Conservation (phyloP, 1,140 invertebrate genomes). For the Drosophila obscura region DNA sequence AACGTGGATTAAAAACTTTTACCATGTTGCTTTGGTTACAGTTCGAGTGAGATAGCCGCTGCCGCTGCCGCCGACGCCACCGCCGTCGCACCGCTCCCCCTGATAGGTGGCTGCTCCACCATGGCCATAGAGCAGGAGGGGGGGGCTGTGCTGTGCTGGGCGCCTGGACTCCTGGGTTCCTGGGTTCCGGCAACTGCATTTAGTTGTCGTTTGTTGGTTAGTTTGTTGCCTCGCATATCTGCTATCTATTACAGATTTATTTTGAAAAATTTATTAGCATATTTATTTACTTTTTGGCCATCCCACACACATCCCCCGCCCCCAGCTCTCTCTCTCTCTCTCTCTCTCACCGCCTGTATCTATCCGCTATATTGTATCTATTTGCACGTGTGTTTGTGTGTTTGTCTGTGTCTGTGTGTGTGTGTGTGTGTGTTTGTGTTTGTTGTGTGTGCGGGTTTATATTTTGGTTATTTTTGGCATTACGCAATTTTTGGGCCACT, state of each 20-base stretch:
- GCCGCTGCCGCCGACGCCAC: too few species aligned
- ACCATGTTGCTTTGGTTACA: conserved; percentile 68
- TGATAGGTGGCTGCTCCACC: too few species aligned
- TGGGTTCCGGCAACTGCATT: conserved; percentile 33
- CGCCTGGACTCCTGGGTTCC: too few species aligned
- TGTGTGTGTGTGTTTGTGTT: conserved; percentile 38
- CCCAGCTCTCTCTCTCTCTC: background rate
- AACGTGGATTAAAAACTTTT: conserved; percentile 82
- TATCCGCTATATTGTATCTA: background rate
- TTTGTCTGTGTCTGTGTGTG: conserved; percentile 2
- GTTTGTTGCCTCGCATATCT: conserved; percentile 73
- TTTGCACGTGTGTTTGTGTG: conserved; percentile 5
- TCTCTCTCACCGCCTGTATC: background rate
- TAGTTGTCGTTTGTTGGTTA: conserved; percentile 62
- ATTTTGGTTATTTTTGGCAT: conserved; percentile 76
- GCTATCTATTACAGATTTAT: conserved; percentile 80
- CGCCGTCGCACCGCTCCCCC: too few species aligned
- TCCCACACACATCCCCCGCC: background rate
- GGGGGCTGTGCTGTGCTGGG: background rate
- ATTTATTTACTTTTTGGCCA: conserved; percentile 72
- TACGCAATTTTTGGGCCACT: conserved; percentile 61
- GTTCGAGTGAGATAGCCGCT: conserved; percentile 43
- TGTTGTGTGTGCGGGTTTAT: conserved; percentile 52
- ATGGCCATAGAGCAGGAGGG: background rate
- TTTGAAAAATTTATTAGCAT: conserved; percentile 81